phyloP scores from a whole-genome alignment of 2,113 vertebrate species.

The Morone saxatilis region DNA sequence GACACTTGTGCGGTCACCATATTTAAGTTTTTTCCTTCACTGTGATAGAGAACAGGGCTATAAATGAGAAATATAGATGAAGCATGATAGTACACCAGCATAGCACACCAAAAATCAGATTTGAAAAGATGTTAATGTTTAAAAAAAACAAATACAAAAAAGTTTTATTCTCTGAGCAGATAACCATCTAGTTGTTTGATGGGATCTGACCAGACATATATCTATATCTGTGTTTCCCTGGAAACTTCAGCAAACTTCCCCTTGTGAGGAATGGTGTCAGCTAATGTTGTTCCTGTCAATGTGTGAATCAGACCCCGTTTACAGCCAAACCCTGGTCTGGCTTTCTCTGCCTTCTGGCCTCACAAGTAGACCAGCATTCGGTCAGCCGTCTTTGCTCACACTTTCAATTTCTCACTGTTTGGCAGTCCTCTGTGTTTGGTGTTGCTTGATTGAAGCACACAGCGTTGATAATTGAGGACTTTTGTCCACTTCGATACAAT shows the following conservation, averaged over 20 bases:
- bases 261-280: conserved; percentile 30
- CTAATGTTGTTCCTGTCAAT: conserved; percentile 61
- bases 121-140: too few species aligned
- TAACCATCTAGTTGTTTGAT: neutral
- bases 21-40: too few species aligned
- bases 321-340: conserved; percentile 27
- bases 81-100: too few species aligned
- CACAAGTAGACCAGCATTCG: conserved; percentile 15
- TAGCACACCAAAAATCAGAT: too few species aligned
- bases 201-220: neutral
- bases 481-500: neutral
- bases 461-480: neutral
- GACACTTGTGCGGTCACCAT: too few species aligned
- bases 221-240: neutral
- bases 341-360: conserved; percentile 55
- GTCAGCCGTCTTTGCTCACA: conserved; percentile 38
- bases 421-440: conserved; percentile 17
- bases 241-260: conserved; percentile 27
- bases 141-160: too few species aligned
- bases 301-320: conserved; percentile 57
- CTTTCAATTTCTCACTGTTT: conserved; percentile 32
- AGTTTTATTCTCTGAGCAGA: neutral
- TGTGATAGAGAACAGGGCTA: too few species aligned
- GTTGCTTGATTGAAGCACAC: neutral
- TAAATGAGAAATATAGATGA: too few species aligned